A percentile compares a stretch with the other conserved stretches of the same genome.
Conservation (phyloP, 2,113 vertebrate genomes). For the Triplophysa siluroides region DNA sequence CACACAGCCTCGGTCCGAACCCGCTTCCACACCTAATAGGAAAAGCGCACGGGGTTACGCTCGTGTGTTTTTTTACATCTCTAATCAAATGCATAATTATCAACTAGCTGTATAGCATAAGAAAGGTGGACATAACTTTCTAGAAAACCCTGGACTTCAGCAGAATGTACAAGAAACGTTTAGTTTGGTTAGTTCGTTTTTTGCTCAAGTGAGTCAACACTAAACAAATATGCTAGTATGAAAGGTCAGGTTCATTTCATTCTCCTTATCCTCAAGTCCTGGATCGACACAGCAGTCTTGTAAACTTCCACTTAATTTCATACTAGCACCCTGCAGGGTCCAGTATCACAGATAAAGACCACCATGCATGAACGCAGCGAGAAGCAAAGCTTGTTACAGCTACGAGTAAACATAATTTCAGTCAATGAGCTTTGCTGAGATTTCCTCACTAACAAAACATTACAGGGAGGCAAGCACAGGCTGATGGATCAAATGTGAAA, state of each 20-base stretch:
- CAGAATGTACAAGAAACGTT: background rate
- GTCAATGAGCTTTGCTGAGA: constrained; percentile 33
- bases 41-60: background rate
- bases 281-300: constrained; percentile 6
- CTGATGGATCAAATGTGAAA: constrained; percentile 34
- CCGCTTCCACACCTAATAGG: constrained; percentile 11
- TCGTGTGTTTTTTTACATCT: background rate
- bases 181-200: background rate
- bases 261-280: constrained; percentile 7
- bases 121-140: background rate
- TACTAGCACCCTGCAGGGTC: constrained; percentile 15
- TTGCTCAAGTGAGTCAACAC: background rate
- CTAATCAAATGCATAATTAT: constrained; percentile 1
- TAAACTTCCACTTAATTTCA: constrained; percentile 43
- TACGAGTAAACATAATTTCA: constrained; percentile 34
- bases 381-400: constrained; percentile 41
- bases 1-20: constrained; percentile 20
- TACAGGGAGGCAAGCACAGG: constrained; percentile 25
- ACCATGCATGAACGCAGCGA: constrained; percentile 26
- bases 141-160: background rate
- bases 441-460: constrained; percentile 35
- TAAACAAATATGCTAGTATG: background rate
- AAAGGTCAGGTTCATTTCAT: background rate
- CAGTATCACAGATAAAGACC: constrained; percentile 15
- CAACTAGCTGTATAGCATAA: background rate